Evolutionary conservation across 2,113 vertebrate species (phyloP).

Genomic region (Madoqua kirkii): DNA sequence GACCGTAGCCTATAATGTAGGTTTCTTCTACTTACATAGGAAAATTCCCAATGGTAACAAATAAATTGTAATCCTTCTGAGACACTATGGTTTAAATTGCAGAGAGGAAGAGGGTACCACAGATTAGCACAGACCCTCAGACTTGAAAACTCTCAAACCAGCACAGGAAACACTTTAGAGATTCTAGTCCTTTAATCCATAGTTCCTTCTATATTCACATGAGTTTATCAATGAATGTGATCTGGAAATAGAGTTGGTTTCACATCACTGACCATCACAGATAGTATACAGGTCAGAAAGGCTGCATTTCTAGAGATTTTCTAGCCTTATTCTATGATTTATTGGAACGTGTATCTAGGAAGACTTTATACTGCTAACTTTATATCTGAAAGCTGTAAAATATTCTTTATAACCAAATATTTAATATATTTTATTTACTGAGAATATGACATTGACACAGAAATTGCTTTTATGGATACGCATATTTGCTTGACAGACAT

Average conservation of each 20-base stretch:
- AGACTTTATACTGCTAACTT: background rate
- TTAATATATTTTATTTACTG: background rate
- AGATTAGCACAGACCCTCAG: background rate
- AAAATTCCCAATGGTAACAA: background rate
- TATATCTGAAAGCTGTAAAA: background rate
- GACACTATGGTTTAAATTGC: background rate
- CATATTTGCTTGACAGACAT: background rate
- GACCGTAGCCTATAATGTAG: background rate
- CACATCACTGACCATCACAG: background rate
- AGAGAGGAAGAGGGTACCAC: background rate
- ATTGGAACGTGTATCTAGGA: background rate
- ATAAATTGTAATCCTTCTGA: background rate
- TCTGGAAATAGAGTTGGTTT: background rate
- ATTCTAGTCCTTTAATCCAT: background rate
- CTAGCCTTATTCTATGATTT: background rate
- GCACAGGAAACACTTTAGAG: background rate
- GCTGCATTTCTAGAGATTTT: background rate
- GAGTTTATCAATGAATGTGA: background rate
- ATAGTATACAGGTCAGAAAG: background rate
- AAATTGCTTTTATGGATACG: background rate
- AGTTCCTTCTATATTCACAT: background rate
- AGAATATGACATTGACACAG: background rate
- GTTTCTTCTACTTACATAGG: background rate
- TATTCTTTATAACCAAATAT: background rate
- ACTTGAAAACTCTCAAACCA: background rate